Evolutionary conservation across 2,888 invertebrate species (phyloP), one percentile per base, ranked within the genome.

Genomic region (Onthophagus sagittarius): DNA sequence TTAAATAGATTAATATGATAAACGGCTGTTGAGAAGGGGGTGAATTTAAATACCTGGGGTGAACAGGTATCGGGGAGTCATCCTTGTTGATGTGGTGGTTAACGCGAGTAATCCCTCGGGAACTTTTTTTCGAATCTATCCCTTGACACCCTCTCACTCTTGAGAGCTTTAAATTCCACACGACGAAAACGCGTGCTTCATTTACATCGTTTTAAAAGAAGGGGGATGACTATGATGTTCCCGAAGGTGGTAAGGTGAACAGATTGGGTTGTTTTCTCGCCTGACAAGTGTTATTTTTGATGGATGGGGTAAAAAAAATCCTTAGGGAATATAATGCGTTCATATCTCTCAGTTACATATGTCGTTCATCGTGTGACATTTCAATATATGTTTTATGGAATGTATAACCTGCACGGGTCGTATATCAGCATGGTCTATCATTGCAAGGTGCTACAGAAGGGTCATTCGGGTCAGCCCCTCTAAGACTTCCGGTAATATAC

Each of bases 371-470:
- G 79, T 76, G 79, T 81, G 82, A 83, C 82, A 83, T 83, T 83
- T 83, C 83, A 83, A 83, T 84, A 83, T 83, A 84, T 84, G 83
- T 85, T 84, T 84, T 84, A 85, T 84, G 81, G 84, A 84, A 84
- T 84, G 83, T 83, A 83, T 83, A 83, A 83, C 83, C 83, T 82
- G 83, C 81, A 79, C 79, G 72, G 78, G 81, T 79, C 82, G 81
- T 85, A 85, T 85, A 85, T 85, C 85, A 85, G 82, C 79, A 78
- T 82, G 83, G 83, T 82, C 84, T 83, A 85, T 85, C 84, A 84
- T 82, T 79, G 83, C 85, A 84, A 85, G 84, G 84, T 84, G 85
- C 81, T 80, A 82, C 84, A 79, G 73, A 67, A 73, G 77, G 78
- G 78, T 79, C 79, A 77, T 78, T 77, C 75, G 77, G 72, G 73